Evolutionary conservation across 2,797 vertebrate genomes (phyloP).

Genomic region (Alfaro cultratus): DNA sequence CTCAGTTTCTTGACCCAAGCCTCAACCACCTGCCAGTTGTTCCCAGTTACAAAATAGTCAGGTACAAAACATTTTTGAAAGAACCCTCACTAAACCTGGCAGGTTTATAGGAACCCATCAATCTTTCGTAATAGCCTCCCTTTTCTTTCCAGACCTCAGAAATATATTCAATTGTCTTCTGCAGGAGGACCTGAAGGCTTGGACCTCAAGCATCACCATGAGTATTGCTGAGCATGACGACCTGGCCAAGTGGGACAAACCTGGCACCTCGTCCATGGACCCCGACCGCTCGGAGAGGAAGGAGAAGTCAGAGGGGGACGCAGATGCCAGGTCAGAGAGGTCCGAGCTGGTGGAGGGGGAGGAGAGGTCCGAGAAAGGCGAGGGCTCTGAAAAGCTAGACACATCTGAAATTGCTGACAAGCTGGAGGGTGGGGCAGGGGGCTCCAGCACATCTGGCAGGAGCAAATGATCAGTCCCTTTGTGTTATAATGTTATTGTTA

Average conservation of each 20-base stretch:
- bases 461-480: constrained; percentile 80
- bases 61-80: background rate
- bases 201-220: constrained; percentile 85
- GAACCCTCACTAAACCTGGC: background rate
- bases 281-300: constrained; percentile 80
- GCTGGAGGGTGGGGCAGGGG: constrained; percentile 78
- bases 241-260: constrained; percentile 85
- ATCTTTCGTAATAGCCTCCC: background rate
- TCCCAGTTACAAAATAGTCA: background rate
- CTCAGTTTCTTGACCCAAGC: background rate
- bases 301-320: constrained; percentile 81
- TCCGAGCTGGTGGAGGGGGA: constrained; percentile 75
- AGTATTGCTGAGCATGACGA: constrained; percentile 83
- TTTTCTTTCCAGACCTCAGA: background rate
- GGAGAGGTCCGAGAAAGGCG: constrained; percentile 82
- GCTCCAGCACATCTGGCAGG: constrained; percentile 83
- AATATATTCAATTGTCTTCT: constrained; percentile 19
- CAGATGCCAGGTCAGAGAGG: constrained; percentile 77
- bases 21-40: background rate
- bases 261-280: constrained; percentile 88
- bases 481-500: constrained; percentile 50
- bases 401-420: constrained; percentile 79
- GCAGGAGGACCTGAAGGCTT: constrained; percentile 90
- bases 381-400: constrained; percentile 79
- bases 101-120: background rate